These are phyloP conservation scores for Ploceus nigricollis DNA, from an alignment of 2,113 vertebrate species.

Conservation along the genomic window DNA sequence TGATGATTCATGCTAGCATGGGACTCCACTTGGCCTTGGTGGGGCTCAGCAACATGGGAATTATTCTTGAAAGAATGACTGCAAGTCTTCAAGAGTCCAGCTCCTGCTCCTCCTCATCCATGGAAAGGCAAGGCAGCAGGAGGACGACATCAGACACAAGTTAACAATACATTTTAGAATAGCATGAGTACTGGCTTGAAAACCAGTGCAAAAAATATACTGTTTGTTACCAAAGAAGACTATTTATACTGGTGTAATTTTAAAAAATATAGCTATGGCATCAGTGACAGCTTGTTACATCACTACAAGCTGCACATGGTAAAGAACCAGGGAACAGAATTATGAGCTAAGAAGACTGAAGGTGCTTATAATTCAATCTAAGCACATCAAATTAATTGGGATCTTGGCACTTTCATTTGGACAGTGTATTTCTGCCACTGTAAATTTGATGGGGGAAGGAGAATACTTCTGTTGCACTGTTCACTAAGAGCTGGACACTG, in stretches of 20 bases:
- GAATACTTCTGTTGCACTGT: not conserved
- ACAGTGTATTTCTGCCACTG: not conserved
- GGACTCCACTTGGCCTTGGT: not conserved
- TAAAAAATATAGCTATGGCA: not conserved
- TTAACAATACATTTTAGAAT: not conserved
- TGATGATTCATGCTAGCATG: not conserved
- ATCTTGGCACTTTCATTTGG: not conserved
- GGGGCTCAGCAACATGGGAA: not conserved
- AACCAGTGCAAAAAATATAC: not conserved
- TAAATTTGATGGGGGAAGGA: not conserved
- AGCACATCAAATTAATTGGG: not conserved
- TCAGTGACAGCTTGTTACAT: not conserved
- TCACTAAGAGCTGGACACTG: not conserved
- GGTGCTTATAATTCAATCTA: not conserved
- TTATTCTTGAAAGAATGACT: not conserved
- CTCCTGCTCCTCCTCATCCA: not conserved
- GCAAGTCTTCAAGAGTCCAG: not conserved
- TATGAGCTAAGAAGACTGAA: not conserved
- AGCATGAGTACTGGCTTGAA: not conserved
- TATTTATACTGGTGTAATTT: not conserved
- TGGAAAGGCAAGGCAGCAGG: not conserved
- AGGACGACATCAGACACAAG: not conserved
- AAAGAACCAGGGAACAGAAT: not conserved
- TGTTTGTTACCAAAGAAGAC: not conserved
- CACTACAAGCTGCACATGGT: not conserved